Evolutionary conservation across 2,797 vertebrate species (phyloP), one percentile per base, ranked within the genome.

Genomic region (Crossoptilon crossoptilon): DNA sequence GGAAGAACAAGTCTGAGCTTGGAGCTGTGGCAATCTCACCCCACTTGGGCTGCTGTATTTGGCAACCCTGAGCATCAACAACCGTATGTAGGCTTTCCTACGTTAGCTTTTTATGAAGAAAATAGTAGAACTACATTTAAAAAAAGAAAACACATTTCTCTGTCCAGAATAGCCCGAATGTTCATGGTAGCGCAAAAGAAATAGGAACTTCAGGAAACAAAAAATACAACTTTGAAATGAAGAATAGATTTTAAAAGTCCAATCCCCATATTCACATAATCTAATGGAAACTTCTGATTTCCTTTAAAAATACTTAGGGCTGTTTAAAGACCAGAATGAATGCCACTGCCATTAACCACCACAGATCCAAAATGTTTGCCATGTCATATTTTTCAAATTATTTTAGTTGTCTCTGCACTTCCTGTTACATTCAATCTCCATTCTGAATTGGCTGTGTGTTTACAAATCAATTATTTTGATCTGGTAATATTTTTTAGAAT

Each of bases 1-100:
- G 26, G n/a, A 88, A 13, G 15, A 88, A 33, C 80, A 82, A 90
- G 51, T n/a, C 55, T 75, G 67, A 82, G 33, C 73, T 49, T 7
- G 69, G 24, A 91, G 33, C n/a, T 31, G 9, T 1, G 3, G 41
- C 37, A 71, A 33, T 41, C 62, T 85, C 11, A 0, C 21, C 19
- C 8, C 5, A 37, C 2, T 5, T 41, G 19, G 21, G 66, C 4
- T 68, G 17, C 48, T 0, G n/a, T 44, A 46, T 55, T 80, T 43
- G 69, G 35, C 41, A 71, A 22, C n/a, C 14, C 6, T 6, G 56
- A 17, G 37, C 7, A 12, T 15, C 62, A 63, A 8, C n/a, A 76
- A 2, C 16, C 7, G 7, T 62, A 41, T 8, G 10, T 13, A 18
- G 5, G 24, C 19, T 91, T 71, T 39, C 14, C 41, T 49, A 23